Evolutionary conservation across 2,113 vertebrate genomes (phyloP).

Genomic region (Bubo bubo): DNA sequence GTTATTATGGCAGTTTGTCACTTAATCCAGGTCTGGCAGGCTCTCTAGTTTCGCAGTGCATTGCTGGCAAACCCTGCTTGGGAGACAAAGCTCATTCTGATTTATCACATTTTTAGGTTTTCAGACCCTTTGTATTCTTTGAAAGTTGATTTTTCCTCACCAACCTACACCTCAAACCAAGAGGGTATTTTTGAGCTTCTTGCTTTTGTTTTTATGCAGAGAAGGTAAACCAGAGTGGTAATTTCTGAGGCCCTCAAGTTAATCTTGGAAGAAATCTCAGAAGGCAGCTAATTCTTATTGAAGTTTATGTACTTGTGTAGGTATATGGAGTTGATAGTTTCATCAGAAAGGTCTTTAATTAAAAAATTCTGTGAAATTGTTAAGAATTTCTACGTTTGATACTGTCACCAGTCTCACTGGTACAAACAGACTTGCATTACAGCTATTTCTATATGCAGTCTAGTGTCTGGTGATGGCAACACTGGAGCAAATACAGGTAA

Average conservation of each 20-base stretch:
- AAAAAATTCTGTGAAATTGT: not conserved
- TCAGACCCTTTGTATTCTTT: not conserved
- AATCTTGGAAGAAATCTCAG: not conserved
- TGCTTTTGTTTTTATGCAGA: not conserved
- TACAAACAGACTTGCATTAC: not conserved
- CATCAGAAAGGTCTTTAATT: rapidly evolving
- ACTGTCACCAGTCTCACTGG: not conserved
- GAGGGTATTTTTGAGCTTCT: not conserved
- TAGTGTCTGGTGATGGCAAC: not conserved
- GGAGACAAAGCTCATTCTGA: not conserved
- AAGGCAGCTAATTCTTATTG: not conserved
- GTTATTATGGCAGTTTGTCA: not conserved
- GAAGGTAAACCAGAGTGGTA: not conserved
- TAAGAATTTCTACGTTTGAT: not conserved
- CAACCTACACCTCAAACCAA: not conserved
- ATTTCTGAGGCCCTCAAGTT: not conserved
- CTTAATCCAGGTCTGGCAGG: not conserved
- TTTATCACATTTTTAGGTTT: not conserved
- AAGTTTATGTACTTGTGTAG: not conserved
- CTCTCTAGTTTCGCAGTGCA: not conserved
- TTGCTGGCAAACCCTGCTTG: not conserved
- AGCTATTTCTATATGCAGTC: not conserved
- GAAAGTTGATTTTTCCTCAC: not conserved
- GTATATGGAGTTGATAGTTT: not conserved
- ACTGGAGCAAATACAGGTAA: not conserved